Percentiles rank a stretch among this genome's conserved stretches.
Evolutionary conservation across 2,888 invertebrate species (phyloP).

Genomic region (Aromia moschata): DNA sequence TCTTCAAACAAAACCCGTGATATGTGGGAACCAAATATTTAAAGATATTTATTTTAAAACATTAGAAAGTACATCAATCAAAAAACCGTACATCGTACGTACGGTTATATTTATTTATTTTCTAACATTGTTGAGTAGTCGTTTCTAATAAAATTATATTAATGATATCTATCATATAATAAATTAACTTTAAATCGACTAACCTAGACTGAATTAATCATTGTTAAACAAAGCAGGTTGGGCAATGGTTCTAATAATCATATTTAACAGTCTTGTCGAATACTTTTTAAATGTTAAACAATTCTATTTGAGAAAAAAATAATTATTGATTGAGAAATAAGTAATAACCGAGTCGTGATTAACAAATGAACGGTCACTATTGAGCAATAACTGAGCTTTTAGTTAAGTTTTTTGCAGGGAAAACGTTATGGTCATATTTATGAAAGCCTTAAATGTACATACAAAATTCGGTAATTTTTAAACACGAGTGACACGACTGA

Average conservation of each 20-base stretch:
- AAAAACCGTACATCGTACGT: constrained; percentile 13
- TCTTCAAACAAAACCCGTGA: constrained; percentile 34
- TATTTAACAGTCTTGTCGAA: constrained; percentile 10
- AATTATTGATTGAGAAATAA: neutral
- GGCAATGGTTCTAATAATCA: neutral
- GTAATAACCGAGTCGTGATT: neutral
- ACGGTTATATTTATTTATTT: constrained; percentile 15
- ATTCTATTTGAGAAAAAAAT: constrained; percentile 1
- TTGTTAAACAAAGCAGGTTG: constrained; percentile 2
- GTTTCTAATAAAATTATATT: constrained; percentile 23
- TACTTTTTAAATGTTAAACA: constrained; percentile 5
- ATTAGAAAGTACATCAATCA: constrained; percentile 41
- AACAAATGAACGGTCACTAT: neutral
- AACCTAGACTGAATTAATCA: constrained; percentile 11
- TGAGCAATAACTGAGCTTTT: no score
- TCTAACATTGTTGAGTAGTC: constrained; percentile 20
- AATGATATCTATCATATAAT: constrained; percentile 13
- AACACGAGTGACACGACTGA: no score
- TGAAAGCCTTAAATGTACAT: no score
- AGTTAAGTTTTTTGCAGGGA: no score
- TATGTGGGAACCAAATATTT: constrained; percentile 38
- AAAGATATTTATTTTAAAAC: constrained; percentile 41
- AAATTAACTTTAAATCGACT: constrained; percentile 17
- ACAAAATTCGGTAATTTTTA: no score
- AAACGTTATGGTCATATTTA: no score